These are phyloP conservation scores for Dasypolia templi DNA, from an alignment of 2,888 invertebrate species.

Conservation along the genomic window DNA sequence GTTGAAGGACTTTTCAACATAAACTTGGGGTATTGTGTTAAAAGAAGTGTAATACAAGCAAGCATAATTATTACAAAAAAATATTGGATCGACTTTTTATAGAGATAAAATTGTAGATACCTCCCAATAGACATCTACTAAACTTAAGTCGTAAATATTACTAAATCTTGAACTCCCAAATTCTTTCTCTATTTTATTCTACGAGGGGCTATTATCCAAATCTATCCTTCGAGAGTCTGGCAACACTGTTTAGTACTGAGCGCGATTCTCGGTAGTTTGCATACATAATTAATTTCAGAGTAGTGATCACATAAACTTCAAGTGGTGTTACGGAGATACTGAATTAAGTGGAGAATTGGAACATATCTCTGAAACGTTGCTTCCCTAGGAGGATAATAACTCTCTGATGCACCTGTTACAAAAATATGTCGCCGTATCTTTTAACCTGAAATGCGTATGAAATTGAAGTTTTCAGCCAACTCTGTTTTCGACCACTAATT, in stretches of 20 bases:
- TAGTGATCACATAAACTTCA: constrained; percentile 17
- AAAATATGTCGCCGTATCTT: background rate
- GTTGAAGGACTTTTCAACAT: too few species aligned
- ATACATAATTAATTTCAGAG: constrained; percentile 47
- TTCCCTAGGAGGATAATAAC: too few species aligned
- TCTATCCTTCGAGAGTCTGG: constrained; percentile 29
- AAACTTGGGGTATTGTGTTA: too few species aligned
- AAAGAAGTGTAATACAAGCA: too few species aligned
- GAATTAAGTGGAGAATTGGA: background rate
- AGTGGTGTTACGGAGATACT: background rate
- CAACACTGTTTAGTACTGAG: constrained; percentile 14
- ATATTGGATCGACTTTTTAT: too few species aligned
- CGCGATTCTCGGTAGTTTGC: constrained; percentile 19
- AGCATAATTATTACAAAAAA: too few species aligned
- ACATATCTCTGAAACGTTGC: background rate
- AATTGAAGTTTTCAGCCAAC: too few species aligned
- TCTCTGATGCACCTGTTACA: too few species aligned
- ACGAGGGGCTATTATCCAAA: constrained; percentile 29
- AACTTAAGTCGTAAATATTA: background rate
- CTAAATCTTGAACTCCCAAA: constrained; percentile 17
- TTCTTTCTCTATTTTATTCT: constrained; percentile 32
- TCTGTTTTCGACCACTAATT: too few species aligned
- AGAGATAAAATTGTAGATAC: too few species aligned
- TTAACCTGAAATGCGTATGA: too few species aligned
- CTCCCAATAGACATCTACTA: too few species aligned